phyloP scores from a whole-genome alignment of 2,888 invertebrate species.

The Parnassius glacialis region DNA sequence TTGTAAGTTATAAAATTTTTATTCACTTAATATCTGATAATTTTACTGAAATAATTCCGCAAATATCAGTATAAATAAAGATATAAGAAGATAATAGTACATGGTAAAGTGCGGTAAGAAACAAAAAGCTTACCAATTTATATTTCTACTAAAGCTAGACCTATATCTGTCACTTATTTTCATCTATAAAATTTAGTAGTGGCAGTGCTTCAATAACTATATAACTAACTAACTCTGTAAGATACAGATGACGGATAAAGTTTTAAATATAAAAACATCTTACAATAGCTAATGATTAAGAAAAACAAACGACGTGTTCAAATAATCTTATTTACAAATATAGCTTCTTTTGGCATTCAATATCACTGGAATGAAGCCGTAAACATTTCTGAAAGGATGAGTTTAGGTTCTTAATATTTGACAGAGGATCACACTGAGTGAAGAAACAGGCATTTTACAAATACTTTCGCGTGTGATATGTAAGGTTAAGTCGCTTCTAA shows the following conservation, averaged over 20 bases:
- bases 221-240: slow-evolving; percentile 19
- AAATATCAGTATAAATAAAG: no score
- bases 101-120: slow-evolving; percentile 17
- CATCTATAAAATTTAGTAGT: slow-evolving; percentile 53
- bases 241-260: slow-evolving; percentile 18
- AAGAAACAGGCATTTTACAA: background rate
- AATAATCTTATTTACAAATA: slow-evolving; percentile 23
- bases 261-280: slow-evolving; percentile 12
- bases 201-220: slow-evolving; percentile 73
- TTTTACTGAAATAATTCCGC: no score
- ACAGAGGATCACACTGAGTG: slow-evolving; percentile 4
- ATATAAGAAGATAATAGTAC: no score
- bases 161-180: slow-evolving; percentile 44
- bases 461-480: slow-evolving; percentile 32
- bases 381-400: slow-evolving; percentile 27
- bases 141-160: slow-evolving; percentile 35
- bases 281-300: slow-evolving; percentile 8
- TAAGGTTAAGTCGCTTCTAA: slow-evolving; percentile 15
- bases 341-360: slow-evolving; percentile 57
- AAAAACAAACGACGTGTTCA: slow-evolving; percentile 2
- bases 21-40: no score
- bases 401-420: background rate
- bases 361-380: slow-evolving; percentile 61
- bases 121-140: slow-evolving; percentile 17
- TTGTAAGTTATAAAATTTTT: no score